Base-by-base conservation (phyloP, 2,113 vertebrate species). In the Syngnathoides biaculeatus region DNA sequence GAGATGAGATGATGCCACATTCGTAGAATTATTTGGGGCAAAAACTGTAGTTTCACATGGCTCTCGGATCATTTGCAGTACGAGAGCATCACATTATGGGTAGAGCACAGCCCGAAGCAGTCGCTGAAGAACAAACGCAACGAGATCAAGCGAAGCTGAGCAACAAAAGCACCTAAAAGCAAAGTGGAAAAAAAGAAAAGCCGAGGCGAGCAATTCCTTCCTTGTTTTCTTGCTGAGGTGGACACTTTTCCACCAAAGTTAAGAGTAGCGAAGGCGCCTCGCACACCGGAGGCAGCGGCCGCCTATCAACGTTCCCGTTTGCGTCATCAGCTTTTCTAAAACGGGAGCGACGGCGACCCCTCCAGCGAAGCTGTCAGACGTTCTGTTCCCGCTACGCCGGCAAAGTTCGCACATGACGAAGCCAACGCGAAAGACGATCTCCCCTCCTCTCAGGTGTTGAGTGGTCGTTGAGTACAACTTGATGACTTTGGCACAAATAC, bases 371-470 rank as follows among this genome's bases (percentile, higher is more conserved):
- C 78, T 12, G 73, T 22, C 20, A 81, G 80, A 81, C 80, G 60
- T 74, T 74, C 67, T 78, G 78, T 77, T 82, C 80, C 55, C 60
- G 66, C 67, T 73, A 71, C 14, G 64, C 79, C 69, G 11, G 69
- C 59, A 68, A 61, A 68, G 42, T 69, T 83, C 67, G 65, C 78
- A 73, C 74, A 30, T 77, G 50, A 26, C 3, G 53, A 71, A 73
- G 58, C 79, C 75, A 79, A 79, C 55, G 7, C 26, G 74, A 26
- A 69, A 17, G 65, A 67, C 68, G 69, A 81, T 74, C 72, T 71
- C 74, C 2, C 15, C 39, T 68, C 59, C 17, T 73, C 69, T 77
- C 69, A 65, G 66, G 80, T 79, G 39, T 74, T 69, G 24, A 71
- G 53, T 13, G 69, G 39, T 20, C 39, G 42, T 1, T 35, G 63